phyloP scores from a whole-genome alignment of 37 sponge, comb jelly and placozoan genomes.

The Oscarella lobularis region DNA sequence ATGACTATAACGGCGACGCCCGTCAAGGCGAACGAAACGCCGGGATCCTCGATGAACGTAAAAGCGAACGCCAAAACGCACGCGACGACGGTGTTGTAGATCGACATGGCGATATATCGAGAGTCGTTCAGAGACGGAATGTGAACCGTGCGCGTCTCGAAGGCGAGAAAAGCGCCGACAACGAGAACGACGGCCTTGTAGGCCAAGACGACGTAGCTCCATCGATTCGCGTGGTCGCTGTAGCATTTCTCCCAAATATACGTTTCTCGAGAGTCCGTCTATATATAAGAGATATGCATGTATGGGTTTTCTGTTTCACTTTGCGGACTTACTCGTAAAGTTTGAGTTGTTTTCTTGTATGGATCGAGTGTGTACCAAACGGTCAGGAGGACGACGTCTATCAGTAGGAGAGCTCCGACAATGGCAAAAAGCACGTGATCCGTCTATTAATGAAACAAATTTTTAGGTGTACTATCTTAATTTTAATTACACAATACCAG shows the following conservation, averaged over 20 bases:
- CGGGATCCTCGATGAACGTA: background rate
- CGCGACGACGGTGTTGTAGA: background rate
- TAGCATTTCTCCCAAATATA: background rate
- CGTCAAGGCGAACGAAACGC: background rate
- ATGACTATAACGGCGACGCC: background rate
- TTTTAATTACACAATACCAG: no score
- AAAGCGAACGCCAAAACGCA: conserved; percentile 2
- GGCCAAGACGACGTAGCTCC: background rate
- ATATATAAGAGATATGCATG: no score
- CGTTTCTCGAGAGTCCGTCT: no score
- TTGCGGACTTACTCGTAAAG: no score
- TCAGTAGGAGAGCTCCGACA: no score
- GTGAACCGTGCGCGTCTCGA: background rate
- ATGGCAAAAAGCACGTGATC: no score
- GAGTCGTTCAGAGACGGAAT: background rate
- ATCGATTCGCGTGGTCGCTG: background rate
- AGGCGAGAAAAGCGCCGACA: background rate
- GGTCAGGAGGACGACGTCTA: no score
- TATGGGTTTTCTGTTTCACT: no score
- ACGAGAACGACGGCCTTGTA: background rate
- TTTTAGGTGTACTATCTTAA: no score
- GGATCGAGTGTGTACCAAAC: no score
- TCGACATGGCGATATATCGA: background rate
- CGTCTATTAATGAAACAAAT: no score
- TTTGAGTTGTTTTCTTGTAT: no score